Evolutionary conservation across 2,113 vertebrate genomes (phyloP).

Genomic region (Gambusia holbrooki): DNA sequence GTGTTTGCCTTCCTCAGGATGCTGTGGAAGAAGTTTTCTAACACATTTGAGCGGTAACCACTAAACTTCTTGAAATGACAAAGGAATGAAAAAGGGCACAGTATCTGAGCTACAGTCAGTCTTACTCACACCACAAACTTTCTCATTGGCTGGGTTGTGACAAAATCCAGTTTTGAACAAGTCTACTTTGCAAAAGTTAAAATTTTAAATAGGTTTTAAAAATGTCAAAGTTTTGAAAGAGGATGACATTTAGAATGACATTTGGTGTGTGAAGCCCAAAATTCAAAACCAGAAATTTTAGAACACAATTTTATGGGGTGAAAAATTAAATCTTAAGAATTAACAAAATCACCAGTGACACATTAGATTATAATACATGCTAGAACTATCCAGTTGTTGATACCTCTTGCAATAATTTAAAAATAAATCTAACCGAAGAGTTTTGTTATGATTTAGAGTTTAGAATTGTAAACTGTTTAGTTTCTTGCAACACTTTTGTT

Average conservation of each 20-base stretch:
- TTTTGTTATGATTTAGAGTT: not conserved
- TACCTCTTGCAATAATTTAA: not conserved
- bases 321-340: not conserved
- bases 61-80: not conserved
- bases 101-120: not conserved
- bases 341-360: not conserved
- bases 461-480: not conserved
- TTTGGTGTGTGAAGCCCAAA: too few species aligned
- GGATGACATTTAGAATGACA: not conserved
- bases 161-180: not conserved
- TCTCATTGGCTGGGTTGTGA: not conserved
- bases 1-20: constrained; percentile 73
- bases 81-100: not conserved
- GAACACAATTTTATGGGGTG: not conserved
- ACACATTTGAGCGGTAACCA: constrained; percentile 60
- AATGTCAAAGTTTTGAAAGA: not conserved
- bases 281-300: not conserved
- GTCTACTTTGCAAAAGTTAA: not conserved
- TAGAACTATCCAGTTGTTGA: not conserved
- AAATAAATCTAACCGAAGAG: not conserved
- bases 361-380: not conserved
- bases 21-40: constrained; percentile 61
- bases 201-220: not conserved
- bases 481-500: not conserved
- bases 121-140: not conserved